Conservation (phyloP, 2,113 vertebrate genomes). For the Pipra filicauda region DNA sequence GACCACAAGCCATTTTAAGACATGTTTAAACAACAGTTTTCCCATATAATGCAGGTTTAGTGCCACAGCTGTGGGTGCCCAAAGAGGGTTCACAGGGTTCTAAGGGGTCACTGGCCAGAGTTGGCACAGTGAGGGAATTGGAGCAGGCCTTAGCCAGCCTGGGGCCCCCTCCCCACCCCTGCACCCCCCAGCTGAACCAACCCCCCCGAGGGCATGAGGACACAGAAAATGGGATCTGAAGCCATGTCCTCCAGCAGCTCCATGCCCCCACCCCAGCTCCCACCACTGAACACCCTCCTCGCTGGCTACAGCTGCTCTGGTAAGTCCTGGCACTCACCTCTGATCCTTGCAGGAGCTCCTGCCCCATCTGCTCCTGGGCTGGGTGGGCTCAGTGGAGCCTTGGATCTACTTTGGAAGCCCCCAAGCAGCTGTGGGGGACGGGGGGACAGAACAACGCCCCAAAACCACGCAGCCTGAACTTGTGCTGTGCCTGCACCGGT, state of each 20-base stretch:
- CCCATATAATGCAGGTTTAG: no score
- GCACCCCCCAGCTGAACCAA: no score
- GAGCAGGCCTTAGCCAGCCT: neutral
- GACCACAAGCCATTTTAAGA: no score
- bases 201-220: no score
- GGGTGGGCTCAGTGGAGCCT: neutral
- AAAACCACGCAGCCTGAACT: neutral
- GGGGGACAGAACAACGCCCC: neutral
- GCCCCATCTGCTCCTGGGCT: neutral
- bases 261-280: neutral
- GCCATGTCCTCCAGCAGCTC: neutral
- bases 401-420: neutral
- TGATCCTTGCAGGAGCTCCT: neutral
- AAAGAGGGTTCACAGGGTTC: rapidly evolving
- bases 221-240: neutral
- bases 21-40: no score
- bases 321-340: neutral
- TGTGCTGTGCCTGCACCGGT: neutral
- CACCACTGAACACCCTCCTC: neutral
- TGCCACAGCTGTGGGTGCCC: neutral
- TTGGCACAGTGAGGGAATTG: neutral
- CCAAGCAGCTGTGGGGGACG: neutral
- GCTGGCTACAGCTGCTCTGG: neutral
- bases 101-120: neutral
- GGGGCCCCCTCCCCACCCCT: no score